phyloP scores from a whole-genome alignment of 2,888 invertebrate genomes.

The Drosophila histrio region DNA sequence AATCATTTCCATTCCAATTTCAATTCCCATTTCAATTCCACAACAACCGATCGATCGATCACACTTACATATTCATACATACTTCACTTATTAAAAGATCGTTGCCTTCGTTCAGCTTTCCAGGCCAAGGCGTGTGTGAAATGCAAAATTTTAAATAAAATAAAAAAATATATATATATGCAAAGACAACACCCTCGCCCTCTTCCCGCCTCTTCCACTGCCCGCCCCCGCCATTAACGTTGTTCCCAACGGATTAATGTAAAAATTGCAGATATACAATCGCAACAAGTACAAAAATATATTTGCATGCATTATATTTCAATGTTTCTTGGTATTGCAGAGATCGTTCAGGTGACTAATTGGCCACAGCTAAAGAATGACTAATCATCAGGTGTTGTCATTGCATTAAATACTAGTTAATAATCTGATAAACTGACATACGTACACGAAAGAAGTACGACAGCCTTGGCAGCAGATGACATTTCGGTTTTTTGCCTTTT shows the following conservation, averaged over 20 bases:
- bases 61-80: constrained; percentile 24
- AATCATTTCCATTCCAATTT: constrained; percentile 44
- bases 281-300: constrained; percentile 22
- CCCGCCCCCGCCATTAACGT: constrained; percentile 29
- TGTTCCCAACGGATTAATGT: constrained; percentile 47
- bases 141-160: constrained; percentile 53
- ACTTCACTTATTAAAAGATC: constrained; percentile 57
- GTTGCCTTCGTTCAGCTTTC: constrained; percentile 65
- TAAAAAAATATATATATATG: constrained; percentile 33
- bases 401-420: constrained; percentile 23
- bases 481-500: not conserved
- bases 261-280: constrained; percentile 50
- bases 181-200: constrained; percentile 70
- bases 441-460: not conserved
- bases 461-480: not conserved
- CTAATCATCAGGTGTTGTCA: constrained; percentile 41
- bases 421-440: constrained; percentile 4
- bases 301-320: constrained; percentile 23
- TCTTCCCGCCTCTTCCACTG: constrained; percentile 31
- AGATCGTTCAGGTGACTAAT: constrained; percentile 58
- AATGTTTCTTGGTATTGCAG: constrained; percentile 51
- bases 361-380: constrained; percentile 45
- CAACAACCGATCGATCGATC: constrained; percentile 64
- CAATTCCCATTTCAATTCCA: constrained; percentile 20
- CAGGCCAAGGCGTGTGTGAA: constrained; percentile 77